Conservation (phyloP, 2,797 vertebrate genomes). For the Siniperca scherzeri region DNA sequence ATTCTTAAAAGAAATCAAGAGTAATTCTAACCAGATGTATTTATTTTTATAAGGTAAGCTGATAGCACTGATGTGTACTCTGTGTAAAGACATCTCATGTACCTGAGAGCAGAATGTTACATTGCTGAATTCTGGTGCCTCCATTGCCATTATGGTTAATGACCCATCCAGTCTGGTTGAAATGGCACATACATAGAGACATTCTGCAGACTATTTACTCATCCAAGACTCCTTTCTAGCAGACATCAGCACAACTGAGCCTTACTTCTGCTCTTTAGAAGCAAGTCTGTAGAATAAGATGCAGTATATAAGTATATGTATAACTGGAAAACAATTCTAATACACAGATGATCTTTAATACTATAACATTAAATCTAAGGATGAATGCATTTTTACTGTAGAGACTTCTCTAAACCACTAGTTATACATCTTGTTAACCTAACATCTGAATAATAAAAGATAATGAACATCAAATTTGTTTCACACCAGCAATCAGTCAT, state of each 20-base stretch:
- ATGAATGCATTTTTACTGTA: background rate
- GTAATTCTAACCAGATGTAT: slow-evolving; percentile 2
- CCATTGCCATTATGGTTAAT: slow-evolving; percentile 95
- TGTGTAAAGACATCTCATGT: slow-evolving; percentile 50
- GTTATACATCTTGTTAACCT: slow-evolving; percentile 8
- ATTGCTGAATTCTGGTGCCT: slow-evolving; percentile 79
- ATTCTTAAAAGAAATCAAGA: slow-evolving; percentile 25
- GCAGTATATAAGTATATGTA: background rate
- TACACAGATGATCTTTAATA: background rate
- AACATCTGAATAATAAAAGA: slow-evolving; percentile 11
- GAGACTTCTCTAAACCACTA: background rate
- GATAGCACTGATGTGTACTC: slow-evolving; percentile 23
- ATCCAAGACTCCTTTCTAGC: slow-evolving; percentile 89
- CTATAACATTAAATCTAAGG: background rate
- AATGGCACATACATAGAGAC: slow-evolving; percentile 90
- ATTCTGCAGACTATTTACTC: slow-evolving; percentile 84
- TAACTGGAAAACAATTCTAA: slow-evolving; percentile 10
- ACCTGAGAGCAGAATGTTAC: slow-evolving; percentile 49
- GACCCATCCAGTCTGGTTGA: slow-evolving; percentile 95
- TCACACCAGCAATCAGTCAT: slow-evolving; percentile 22
- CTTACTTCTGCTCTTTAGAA: slow-evolving; percentile 61
- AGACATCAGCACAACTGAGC: slow-evolving; percentile 85
- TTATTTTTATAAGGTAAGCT: slow-evolving; percentile 14
- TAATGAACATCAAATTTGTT: slow-evolving; percentile 38
- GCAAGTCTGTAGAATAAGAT: slow-evolving; percentile 8